Evolutionary conservation across 2,113 vertebrate genomes (phyloP).

Genomic region (Nymphicus hollandicus): DNA sequence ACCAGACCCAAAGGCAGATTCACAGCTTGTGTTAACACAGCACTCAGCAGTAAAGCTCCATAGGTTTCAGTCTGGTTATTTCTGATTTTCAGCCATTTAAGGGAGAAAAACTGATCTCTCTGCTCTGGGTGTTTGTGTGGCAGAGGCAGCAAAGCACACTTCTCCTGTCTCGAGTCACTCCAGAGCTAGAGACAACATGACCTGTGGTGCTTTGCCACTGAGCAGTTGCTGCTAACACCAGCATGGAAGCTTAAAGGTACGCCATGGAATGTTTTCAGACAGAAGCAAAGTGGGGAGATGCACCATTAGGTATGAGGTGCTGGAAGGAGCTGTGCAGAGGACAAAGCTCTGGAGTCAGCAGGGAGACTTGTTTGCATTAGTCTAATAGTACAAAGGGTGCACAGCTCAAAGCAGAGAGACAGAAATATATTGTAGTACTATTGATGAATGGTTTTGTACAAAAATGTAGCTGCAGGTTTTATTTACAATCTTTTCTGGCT

Average conservation of each 20-base stretch:
- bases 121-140: background rate
- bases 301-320: background rate
- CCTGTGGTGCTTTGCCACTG: background rate
- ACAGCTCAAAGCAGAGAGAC: background rate
- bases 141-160: background rate
- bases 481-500: background rate
- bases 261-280: background rate
- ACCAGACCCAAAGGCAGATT: background rate
- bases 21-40: background rate
- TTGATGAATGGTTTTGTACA: background rate
- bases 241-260: background rate
- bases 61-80: slow-evolving; percentile 22
- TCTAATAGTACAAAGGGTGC: background rate
- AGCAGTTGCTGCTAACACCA: background rate
- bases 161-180: background rate
- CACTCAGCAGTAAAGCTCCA: background rate
- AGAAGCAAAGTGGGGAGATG: background rate
- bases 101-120: background rate
- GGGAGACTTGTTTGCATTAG: background rate
- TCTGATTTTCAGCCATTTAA: slow-evolving; percentile 14
- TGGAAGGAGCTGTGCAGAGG: background rate
- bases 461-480: background rate
- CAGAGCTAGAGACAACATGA: background rate
- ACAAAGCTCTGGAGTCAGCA: background rate
- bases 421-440: background rate